Base-by-base conservation (phyloP, 2,888 invertebrate genomes). In the Brenthis hecate region DNA sequence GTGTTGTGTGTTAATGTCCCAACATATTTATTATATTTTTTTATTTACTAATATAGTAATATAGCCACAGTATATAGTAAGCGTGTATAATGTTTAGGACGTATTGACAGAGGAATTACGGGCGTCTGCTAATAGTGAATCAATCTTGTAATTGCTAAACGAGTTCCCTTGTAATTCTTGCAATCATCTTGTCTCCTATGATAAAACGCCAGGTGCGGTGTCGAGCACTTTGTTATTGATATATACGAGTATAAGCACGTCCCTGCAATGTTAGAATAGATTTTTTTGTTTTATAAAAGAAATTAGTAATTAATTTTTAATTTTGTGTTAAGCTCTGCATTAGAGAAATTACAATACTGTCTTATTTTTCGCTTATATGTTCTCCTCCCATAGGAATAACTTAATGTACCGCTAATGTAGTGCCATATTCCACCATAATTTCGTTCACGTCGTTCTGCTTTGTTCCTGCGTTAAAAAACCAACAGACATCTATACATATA, bases 141-240 rank as follows among this genome's bases (percentile, higher is more conserved):
- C 81, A 82, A 80, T 80, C 79, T 77, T 73, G 76, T 81, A 82
- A 81, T 82, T 78, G 79, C 76, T 62, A 62, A 62, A 68, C 63
- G 69, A 72, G 72, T 75, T 73, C 72, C 76, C 67, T 50, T 74
- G 73, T 71, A 76, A 62, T 73, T 73, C 78, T 51, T 68, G 76
- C 76, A 80, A 78, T 80, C 77, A 79, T 78, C 79, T 78, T 83
- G 82, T 83, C 81, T 73, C 74, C 76, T 75, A 76, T 81, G 81
- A 81, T 81, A 74, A 77, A 56, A 58, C 55, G 51, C 64, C 80
- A 82, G 80, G 80, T 83, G 81, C 76, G 32, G 56, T 70, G 70
- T 63, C 72, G 69, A 72, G 65, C 68, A 68, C 55, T 67, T 58
- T 65, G 70, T 68, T 74, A 72, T 64, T 65, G 56, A 68, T 70